Base-by-base conservation (phyloP, 2,888 invertebrate genomes). In the Phyllotreta cruciferae region DNA sequence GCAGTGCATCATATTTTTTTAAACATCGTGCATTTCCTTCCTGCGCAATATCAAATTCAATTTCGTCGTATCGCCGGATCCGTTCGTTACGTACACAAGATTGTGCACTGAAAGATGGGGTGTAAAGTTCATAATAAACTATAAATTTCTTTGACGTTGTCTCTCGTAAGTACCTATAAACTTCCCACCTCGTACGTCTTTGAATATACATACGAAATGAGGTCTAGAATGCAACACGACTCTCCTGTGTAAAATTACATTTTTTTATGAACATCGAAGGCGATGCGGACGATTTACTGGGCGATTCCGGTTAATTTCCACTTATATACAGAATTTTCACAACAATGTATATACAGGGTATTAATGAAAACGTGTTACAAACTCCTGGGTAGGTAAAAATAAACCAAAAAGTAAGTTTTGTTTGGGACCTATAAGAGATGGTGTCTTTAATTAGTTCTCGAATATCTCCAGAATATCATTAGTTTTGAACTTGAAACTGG, bases 131-230 rank as follows among this genome's bases (percentile, higher is more conserved):
- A 60, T 60, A 44, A 60, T 60, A 60, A 52, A 60, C 58, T 42
- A 60, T 60, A 60, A 60, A 60, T 60, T 60, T 42, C 52, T 52
- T 60, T 60, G 58, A 60, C 14, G 50, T 60, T 52, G 58, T 60
- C 52, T 60, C 44, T 9, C 37, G 52, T 44, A 60, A 60, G 58
- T 52, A 42, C 42, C 58, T 35, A 60, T 60, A 60, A 60, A 60
- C 52, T 52, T 24, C 24, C 24, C 24, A 24, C 24, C 24, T 24
- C 24, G 24, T 24, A 24, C 24, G 24, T 24, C 24, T 24, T 24
- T 24, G 24, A 24, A 24, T 24, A 41, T n/a, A 10, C 10, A 41
- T n/a, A 41, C 10, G 41, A 41, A 41, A 41, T 10, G 10, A 41
- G 41, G 10, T 41, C 10, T n/a, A 41, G 10, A 41, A 41, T 41